Percentiles rank a stretch among this genome's conserved stretches.
phyloP scores from a whole-genome alignment of 1,140 invertebrate genomes.

The Musca vetustissima region DNA sequence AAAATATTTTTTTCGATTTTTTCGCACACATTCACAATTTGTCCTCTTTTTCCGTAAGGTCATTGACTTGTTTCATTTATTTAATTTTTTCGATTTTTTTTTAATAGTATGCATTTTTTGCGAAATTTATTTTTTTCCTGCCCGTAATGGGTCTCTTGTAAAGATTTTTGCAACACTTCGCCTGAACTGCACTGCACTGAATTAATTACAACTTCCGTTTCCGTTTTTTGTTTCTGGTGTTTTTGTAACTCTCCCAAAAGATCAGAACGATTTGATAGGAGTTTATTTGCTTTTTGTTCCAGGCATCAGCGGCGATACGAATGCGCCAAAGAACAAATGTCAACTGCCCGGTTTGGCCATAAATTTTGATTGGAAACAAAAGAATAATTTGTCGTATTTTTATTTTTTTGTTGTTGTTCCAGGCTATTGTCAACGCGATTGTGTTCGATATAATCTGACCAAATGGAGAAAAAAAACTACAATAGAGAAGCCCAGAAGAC shows the following conservation, averaged over 20 bases:
- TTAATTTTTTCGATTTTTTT: too few relatives aligned
- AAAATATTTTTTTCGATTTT: too few relatives aligned
- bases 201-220: conserved; percentile 23
- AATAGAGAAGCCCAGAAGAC: background rate
- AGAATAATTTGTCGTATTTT: conserved; percentile 2
- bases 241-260: background rate
- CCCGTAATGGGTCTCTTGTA: background rate
- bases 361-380: conserved; percentile 11
- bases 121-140: background rate
- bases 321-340: conserved; percentile 22
- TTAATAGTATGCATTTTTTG: too few relatives aligned
- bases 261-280: background rate
- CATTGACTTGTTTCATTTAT: too few relatives aligned
- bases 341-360: conserved; percentile 7
- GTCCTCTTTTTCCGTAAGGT: too few relatives aligned
- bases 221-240: background rate
- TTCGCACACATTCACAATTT: too few relatives aligned
- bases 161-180: background rate
- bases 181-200: background rate
- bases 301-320: background rate
- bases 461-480: background rate
- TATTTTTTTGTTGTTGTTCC: too few relatives aligned
- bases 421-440: background rate
- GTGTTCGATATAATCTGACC: conserved; percentile 5
- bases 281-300: background rate